Evolutionary conservation across 2,888 invertebrate species (phyloP).

Genomic region (Epinotia bilunana): DNA sequence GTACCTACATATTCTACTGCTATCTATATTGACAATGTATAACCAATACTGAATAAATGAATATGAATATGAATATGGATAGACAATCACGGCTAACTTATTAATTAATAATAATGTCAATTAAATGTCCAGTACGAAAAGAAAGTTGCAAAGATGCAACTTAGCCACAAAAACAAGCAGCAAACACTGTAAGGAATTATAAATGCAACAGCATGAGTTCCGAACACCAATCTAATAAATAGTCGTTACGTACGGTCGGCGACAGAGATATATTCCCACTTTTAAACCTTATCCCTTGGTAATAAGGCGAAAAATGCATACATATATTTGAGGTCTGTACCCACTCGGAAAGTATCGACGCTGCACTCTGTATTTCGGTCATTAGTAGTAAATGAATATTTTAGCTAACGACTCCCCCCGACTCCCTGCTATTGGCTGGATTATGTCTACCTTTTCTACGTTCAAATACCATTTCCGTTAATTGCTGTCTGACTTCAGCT

Average conservation of each 20-base stretch:
- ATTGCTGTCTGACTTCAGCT: constrained; percentile 82
- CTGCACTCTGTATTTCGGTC: constrained; percentile 67
- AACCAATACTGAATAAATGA: no score
- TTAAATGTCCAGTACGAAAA: background rate
- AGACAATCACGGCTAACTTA: background rate
- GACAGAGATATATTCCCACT: background rate
- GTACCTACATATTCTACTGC: no score
- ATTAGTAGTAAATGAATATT: constrained; percentile 81
- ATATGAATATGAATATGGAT: no score
- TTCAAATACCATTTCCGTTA: constrained; percentile 81
- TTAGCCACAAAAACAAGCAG: constrained; percentile 8
- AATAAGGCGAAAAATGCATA: background rate
- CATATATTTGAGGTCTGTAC: background rate
- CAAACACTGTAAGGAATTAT: constrained; percentile 16
- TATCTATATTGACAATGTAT: no score
- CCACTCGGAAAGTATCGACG: constrained; percentile 44
- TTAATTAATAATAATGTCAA: background rate
- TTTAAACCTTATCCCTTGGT: background rate
- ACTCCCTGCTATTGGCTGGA: constrained; percentile 76
- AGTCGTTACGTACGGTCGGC: background rate
- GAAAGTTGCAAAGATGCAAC: constrained; percentile 5
- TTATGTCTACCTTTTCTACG: constrained; percentile 81
- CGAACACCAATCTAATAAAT: background rate
- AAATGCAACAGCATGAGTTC: constrained; percentile 1
- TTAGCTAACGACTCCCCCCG: constrained; percentile 70